Conservation (phyloP, 2,888 invertebrate species). For the Dynastes tityus region DNA sequence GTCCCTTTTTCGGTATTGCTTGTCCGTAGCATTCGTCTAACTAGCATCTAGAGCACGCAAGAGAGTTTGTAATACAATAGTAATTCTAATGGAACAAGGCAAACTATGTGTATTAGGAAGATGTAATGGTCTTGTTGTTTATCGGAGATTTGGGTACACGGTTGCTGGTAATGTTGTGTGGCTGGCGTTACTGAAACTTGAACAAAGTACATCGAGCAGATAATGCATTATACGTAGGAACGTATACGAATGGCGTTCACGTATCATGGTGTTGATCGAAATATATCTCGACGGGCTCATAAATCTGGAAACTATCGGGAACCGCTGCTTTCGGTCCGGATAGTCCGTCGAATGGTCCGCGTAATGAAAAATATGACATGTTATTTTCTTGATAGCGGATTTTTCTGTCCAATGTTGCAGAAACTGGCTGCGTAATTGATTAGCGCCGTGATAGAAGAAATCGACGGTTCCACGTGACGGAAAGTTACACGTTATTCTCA, state of each 20-base stretch:
- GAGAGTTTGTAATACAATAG: constrained; percentile 14
- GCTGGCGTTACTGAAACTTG: constrained; percentile 13
- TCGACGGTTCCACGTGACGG: neutral
- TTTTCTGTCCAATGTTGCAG: constrained; percentile 24
- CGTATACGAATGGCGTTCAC: constrained; percentile 11
- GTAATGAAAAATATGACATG: constrained; percentile 43
- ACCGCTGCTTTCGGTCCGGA: neutral
- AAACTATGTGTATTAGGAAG: constrained; percentile 13
- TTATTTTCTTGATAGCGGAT: constrained; percentile 42
- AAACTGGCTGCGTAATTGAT: constrained; percentile 30
- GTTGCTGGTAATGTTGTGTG: neutral
- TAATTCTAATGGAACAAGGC: constrained; percentile 25
- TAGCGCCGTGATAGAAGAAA: constrained; percentile 15
- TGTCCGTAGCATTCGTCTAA: neutral
- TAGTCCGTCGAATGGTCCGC: neutral
- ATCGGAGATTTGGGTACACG: constrained; percentile 22
- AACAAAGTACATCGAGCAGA: constrained; percentile 22
- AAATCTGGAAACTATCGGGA: constrained; percentile 36
- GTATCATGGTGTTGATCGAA: constrained; percentile 40
- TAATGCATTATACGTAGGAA: constrained; percentile 5
- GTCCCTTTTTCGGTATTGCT: too few relatives aligned
- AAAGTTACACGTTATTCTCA: neutral
- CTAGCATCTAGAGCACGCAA: neutral
- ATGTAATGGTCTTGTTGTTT: constrained; percentile 22
- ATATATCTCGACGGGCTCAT: constrained; percentile 34